Percentiles rank a stretch among this genome's conserved stretches.
Conservation (phyloP, 2,888 invertebrate species). For the Melieria omissa region DNA sequence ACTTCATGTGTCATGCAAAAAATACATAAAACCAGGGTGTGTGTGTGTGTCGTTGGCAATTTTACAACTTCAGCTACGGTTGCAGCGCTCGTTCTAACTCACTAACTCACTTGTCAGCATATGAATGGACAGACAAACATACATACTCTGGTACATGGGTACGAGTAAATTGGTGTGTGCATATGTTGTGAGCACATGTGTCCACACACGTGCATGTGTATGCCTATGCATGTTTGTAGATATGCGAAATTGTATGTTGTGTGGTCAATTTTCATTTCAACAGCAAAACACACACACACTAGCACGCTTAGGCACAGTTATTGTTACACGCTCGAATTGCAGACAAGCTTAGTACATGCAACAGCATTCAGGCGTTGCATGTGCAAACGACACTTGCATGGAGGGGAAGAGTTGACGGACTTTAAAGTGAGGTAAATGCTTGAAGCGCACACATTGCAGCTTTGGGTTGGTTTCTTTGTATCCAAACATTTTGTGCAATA, state of each 20-base stretch:
- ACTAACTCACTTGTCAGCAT: neutral
- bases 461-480: too few relatives aligned
- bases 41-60: neutral
- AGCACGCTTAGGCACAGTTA: too few relatives aligned
- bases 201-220: neutral
- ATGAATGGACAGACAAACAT: neutral
- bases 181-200: neutral
- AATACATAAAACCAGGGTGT: neutral
- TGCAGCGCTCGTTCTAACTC: neutral
- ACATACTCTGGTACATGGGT: neutral
- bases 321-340: too few relatives aligned
- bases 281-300: neutral
- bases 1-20: slow-evolving; percentile 41
- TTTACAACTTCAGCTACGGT: neutral
- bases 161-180: neutral
- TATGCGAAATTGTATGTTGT: neutral
- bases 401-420: too few relatives aligned
- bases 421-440: too few relatives aligned
- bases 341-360: too few relatives aligned
- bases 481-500: too few relatives aligned
- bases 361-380: too few relatives aligned
- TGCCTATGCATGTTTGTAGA: neutral
- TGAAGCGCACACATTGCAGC: too few relatives aligned
- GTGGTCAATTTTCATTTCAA: slow-evolving; percentile 11
- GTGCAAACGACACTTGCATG: too few relatives aligned